These are phyloP conservation scores for Autographa pulchrina DNA, from an alignment of 2,888 invertebrate species.

Conservation along the genomic window DNA sequence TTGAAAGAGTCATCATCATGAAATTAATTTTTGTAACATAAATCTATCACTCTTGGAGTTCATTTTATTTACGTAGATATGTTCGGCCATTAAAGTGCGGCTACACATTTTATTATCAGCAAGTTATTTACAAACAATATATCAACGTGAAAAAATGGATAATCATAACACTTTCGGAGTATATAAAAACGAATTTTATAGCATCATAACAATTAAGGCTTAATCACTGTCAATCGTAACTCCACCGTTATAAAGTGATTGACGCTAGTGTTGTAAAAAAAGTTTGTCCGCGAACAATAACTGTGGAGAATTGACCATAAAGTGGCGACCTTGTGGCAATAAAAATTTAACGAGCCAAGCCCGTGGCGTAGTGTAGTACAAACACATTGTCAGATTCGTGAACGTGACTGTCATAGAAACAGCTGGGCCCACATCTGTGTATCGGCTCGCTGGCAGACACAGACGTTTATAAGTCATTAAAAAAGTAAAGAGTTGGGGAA, in stretches of 20 bases:
- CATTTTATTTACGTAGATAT: constrained; percentile 50
- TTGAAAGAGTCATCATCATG: constrained; percentile 52
- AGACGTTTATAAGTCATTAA: constrained; percentile 65
- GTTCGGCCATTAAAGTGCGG: constrained; percentile 49
- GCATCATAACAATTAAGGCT: constrained; percentile 83
- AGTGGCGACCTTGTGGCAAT: constrained; percentile 89
- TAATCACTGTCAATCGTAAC: constrained; percentile 87
- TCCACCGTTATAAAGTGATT: constrained; percentile 79
- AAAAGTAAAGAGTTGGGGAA: constrained; percentile 76
- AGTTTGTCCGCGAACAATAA: constrained; percentile 86
- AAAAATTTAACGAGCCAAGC: constrained; percentile 89
- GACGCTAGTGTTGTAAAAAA: constrained; percentile 82
- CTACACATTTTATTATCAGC: constrained; percentile 55
- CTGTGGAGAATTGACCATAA: constrained; percentile 89
- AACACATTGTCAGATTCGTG: constrained; percentile 81
- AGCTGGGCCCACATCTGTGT: constrained; percentile 82
- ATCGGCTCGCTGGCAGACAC: constrained; percentile 58
- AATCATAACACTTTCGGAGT: constrained; percentile 73
- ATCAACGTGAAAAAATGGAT: constrained; percentile 65
- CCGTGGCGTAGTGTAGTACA: constrained; percentile 79
- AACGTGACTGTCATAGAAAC: constrained; percentile 88
- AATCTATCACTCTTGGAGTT: constrained; percentile 62
- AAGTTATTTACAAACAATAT: constrained; percentile 65
- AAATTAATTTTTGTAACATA: constrained; percentile 58
- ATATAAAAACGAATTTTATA: constrained; percentile 80